phyloP scores from a whole-genome alignment of 2,888 invertebrate genomes.

The Shargacucullia verbasci region DNA sequence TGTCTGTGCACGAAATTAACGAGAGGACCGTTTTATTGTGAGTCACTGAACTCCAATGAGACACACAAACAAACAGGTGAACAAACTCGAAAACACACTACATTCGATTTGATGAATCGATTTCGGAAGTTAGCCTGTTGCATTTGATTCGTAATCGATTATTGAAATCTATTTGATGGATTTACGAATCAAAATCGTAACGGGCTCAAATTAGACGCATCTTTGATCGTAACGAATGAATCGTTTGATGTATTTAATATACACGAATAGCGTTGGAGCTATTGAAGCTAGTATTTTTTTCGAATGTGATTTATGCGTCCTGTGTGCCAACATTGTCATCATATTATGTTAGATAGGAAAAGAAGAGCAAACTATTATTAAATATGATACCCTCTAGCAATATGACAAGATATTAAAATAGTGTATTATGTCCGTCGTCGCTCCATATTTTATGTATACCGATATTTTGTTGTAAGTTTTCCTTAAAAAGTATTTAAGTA shows the following conservation, averaged over 20 bases:
- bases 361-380: slow-evolving; percentile 23
- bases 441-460: too few species aligned
- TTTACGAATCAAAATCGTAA: slow-evolving; percentile 32
- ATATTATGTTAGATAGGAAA: slow-evolving; percentile 13
- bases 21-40: slow-evolving; percentile 68
- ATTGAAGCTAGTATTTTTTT: slow-evolving; percentile 41
- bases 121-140: slow-evolving; percentile 41
- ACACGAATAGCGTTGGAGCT: slow-evolving; percentile 35
- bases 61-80: slow-evolving; percentile 70
- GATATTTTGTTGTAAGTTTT: too few species aligned
- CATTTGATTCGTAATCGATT: slow-evolving; percentile 52
- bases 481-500: not conserved
- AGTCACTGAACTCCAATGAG: slow-evolving; percentile 70
- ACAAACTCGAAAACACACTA: slow-evolving; percentile 65
- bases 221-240: slow-evolving; percentile 47
- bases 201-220: slow-evolving; percentile 43
- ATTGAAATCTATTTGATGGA: slow-evolving; percentile 47
- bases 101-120: slow-evolving; percentile 46
- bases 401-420: too few species aligned
- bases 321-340: slow-evolving; percentile 42
- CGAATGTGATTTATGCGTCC: slow-evolving; percentile 49
- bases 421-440: too few species aligned
- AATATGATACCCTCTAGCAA: slow-evolving; percentile 5
- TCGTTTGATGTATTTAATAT: slow-evolving; percentile 49
- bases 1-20: slow-evolving; percentile 67